Evolutionary conservation across 2,797 vertebrate genomes (phyloP).

Genomic region (Melanotaenia boesemani): DNA sequence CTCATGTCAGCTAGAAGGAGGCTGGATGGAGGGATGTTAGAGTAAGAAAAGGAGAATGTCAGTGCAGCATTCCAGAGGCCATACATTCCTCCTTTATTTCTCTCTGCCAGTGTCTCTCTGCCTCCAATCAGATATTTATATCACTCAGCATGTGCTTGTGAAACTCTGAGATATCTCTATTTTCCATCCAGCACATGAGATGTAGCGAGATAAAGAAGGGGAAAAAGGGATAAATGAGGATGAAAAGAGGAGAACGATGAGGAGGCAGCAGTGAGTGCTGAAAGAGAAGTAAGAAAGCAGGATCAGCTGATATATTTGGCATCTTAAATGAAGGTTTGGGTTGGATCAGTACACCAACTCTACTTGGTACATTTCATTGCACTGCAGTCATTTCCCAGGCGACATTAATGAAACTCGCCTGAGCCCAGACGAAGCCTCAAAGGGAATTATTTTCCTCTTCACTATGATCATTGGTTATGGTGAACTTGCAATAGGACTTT

Average conservation of each 20-base stretch:
- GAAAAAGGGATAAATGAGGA: slow-evolving; percentile 15
- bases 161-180: slow-evolving; percentile 49
- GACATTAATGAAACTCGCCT: slow-evolving; percentile 57
- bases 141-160: slow-evolving; percentile 57
- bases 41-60: slow-evolving; percentile 34
- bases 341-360: slow-evolving; percentile 20
- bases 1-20: slow-evolving; percentile 31
- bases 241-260: slow-evolving; percentile 22
- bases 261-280: slow-evolving; percentile 31
- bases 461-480: slow-evolving; percentile 23
- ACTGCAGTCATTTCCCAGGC: slow-evolving; percentile 45
- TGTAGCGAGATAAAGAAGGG: slow-evolving; percentile 32
- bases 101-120: slow-evolving; percentile 41
- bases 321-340: slow-evolving; percentile 49
- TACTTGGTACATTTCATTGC: slow-evolving; percentile 32
- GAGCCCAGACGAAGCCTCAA: slow-evolving; percentile 34
- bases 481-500: slow-evolving; percentile 43
- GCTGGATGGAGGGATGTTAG: slow-evolving; percentile 32
- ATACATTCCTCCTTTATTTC: slow-evolving; percentile 38
- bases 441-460: slow-evolving; percentile 46
- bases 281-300: slow-evolving; percentile 21
- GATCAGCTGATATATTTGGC: slow-evolving; percentile 57
- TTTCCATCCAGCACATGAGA: slow-evolving; percentile 51
- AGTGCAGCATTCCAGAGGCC: slow-evolving; percentile 49
- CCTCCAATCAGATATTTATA: slow-evolving; percentile 66